Conservation (phyloP, 2,797 vertebrate species). For the Esox lucius region DNA sequence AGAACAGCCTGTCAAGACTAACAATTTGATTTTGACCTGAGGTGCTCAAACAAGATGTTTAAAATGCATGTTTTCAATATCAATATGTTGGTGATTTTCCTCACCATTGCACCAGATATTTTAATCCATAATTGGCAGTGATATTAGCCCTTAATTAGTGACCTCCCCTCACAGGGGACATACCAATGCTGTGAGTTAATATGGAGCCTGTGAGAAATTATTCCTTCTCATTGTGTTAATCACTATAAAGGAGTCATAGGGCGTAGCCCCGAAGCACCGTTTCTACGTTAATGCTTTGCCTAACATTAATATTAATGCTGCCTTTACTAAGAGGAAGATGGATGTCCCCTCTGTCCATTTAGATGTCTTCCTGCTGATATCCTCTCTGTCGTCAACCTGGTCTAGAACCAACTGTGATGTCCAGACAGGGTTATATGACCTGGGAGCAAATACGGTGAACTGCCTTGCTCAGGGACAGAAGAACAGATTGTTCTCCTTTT, state of each 20-base stretch:
- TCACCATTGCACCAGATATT: constrained; percentile 67
- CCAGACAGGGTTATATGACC: no score
- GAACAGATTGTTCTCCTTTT: no score
- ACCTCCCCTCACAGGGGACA: constrained; percentile 66
- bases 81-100: constrained; percentile 70
- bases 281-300: constrained; percentile 78
- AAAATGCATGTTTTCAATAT: constrained; percentile 68
- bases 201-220: constrained; percentile 74
- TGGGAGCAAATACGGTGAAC: not conserved
- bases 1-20: constrained; percentile 54
- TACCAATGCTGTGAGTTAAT: constrained; percentile 66
- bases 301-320: constrained; percentile 80
- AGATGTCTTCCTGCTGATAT: constrained; percentile 12
- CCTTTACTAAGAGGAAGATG: constrained; percentile 62
- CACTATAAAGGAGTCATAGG: constrained; percentile 75
- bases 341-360: constrained; percentile 7
- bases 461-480: no score
- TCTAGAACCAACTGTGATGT: constrained; percentile 13
- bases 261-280: constrained; percentile 73
- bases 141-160: constrained; percentile 74
- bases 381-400: constrained; percentile 28
- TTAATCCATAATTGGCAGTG: constrained; percentile 72
- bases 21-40: constrained; percentile 66
- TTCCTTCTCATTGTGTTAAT: constrained; percentile 80
- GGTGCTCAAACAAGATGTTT: constrained; percentile 71